A percentile compares a stretch with the other conserved stretches of the same genome.
Evolutionary conservation across 2,888 invertebrate species (phyloP).

Genomic region (Athetis lepigone): DNA sequence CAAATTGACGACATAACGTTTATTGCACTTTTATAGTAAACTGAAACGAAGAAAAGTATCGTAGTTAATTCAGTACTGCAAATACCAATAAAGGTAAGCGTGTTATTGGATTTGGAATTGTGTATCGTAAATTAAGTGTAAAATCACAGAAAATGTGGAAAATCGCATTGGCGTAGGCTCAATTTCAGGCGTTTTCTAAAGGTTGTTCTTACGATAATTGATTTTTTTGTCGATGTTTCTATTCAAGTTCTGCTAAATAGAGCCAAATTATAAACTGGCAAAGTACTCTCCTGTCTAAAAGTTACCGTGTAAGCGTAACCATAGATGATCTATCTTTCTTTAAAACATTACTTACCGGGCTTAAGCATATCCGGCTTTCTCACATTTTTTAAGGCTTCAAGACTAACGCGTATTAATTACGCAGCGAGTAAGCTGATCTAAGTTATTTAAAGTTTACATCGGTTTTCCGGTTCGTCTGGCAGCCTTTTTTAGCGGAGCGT

Average conservation of each 20-base stretch:
- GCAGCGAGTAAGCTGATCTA: conserved; percentile 32
- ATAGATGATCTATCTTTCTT: conserved; percentile 10
- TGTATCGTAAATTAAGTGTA: conserved; percentile 24
- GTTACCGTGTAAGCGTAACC: neutral
- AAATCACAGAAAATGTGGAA: conserved; percentile 34
- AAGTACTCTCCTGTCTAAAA: neutral
- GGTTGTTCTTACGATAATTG: neutral
- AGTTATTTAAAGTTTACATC: conserved; percentile 28
- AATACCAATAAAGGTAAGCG: conserved; percentile 28
- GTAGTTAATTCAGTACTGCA: no score
- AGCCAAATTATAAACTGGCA: no score
- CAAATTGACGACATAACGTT: conserved; percentile 1
- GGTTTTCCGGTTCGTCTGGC: conserved; percentile 42
- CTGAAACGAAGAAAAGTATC: neutral
- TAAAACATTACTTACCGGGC: neutral
- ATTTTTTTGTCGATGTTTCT: neutral
- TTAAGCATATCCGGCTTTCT: conserved; percentile 16
- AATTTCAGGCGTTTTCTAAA: neutral
- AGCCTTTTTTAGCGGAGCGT: conserved; percentile 34
- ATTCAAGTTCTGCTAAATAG: no score
- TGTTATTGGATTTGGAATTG: conserved; percentile 45
- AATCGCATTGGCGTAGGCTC: conserved; percentile 15
- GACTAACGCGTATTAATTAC: conserved; percentile 36
- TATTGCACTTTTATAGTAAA: conserved; percentile 2
- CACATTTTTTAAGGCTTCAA: conserved; percentile 36